These are phyloP conservation scores for Liasis olivaceus DNA, from an alignment of 2,797 vertebrate genomes.

Conservation along the genomic window DNA sequence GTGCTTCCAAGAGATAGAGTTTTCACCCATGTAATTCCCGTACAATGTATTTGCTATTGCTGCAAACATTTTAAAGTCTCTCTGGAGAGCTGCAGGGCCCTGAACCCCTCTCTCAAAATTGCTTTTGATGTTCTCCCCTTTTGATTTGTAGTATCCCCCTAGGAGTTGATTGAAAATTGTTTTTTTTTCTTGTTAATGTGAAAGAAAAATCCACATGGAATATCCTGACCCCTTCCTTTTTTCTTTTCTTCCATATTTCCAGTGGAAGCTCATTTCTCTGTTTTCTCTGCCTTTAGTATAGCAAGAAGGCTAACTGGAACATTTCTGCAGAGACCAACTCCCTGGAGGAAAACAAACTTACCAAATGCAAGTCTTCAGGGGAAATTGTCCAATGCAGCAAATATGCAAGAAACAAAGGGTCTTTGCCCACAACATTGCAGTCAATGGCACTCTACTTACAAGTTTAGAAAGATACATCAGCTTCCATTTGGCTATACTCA, in stretches of 20 bases:
- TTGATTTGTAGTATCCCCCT: not conserved
- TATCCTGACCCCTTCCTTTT: not conserved
- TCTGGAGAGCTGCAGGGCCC: not conserved
- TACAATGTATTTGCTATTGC: slow-evolving; percentile 5
- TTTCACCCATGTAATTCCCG: not conserved
- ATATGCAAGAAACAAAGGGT: not conserved
- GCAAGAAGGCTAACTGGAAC: not conserved
- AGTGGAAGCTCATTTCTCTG: not conserved
- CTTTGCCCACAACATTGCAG: not conserved
- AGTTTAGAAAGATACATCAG: not conserved
- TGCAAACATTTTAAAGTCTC: not conserved
- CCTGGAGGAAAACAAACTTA: not conserved
- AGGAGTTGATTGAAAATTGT: not conserved
- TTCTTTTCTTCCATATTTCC: not conserved
- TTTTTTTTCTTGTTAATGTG: not conserved
- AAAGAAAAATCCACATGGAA: too few species aligned
- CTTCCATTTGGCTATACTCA: not conserved
- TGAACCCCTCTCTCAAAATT: not conserved
- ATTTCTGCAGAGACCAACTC: not conserved
- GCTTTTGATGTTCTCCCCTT: not conserved
- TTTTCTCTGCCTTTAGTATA: not conserved
- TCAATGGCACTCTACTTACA: not conserved
- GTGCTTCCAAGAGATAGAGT: not conserved
- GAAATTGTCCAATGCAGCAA: not conserved
- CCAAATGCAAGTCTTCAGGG: not conserved